These are phyloP conservation scores for Alces alces DNA, from an alignment of 2,113 vertebrate genomes.

Conservation along the genomic window DNA sequence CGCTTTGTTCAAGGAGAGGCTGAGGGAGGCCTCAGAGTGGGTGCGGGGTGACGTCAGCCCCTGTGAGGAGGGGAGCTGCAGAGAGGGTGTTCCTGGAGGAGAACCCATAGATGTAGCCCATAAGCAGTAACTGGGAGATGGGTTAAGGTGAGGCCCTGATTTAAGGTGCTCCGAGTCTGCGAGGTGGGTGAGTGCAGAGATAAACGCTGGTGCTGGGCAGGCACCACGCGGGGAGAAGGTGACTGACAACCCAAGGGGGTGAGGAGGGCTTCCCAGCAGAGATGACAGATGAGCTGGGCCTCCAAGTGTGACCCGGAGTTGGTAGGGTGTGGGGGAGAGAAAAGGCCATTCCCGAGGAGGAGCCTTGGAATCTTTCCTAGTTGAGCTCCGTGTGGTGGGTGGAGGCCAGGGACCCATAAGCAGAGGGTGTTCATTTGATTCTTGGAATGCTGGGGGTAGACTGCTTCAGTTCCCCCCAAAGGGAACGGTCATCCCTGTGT, in stretches of 20 bases:
- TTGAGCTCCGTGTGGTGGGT: not conserved
- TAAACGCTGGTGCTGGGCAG: no score
- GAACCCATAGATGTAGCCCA: not conserved
- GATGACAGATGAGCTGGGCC: not conserved
- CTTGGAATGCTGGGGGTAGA: not conserved
- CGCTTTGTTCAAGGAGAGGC: not conserved
- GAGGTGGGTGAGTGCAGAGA: not conserved
- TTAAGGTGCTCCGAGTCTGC: fast-evolving
- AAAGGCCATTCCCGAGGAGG: not conserved
- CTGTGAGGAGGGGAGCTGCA: not conserved
- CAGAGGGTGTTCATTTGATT: not conserved
- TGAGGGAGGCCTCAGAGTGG: no score
- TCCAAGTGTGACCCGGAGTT: not conserved
- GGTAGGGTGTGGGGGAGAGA: not conserved
- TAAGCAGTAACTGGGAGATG: not conserved
- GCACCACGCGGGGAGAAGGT: not conserved
- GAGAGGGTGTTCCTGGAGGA: not conserved
- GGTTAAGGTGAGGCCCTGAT: not conserved
- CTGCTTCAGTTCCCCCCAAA: not conserved
- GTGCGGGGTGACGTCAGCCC: not conserved
- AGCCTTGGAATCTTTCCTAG: not conserved
- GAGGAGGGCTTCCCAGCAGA: not conserved
- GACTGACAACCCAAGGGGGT: not conserved
- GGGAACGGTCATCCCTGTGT: not conserved
- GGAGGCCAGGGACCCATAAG: not conserved